Evolutionary conservation across 2,113 vertebrate genomes (phyloP), one percentile per base, ranked within the genome.

Genomic region (Ictalurus punctatus): DNA sequence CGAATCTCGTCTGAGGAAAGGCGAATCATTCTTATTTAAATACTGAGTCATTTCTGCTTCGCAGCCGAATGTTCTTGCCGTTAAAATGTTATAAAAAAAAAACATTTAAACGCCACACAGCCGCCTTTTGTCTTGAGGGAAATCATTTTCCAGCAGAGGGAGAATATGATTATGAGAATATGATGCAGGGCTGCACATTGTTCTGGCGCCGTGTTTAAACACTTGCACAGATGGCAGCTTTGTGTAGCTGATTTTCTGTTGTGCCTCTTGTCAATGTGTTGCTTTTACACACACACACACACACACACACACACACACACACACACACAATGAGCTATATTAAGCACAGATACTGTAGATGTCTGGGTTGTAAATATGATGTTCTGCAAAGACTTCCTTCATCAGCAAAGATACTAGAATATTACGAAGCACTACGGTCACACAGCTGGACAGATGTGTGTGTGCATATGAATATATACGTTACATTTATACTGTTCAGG

Each of bases 221-320:
- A 21, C 52, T 3, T 21, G 48, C 27, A 58, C 79, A 81, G 79
- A 81, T 81, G 79, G 79, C 52, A 19, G 52, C 79, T 81, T 81
- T 81, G 52, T 58, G 52, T 56, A 9, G 79, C 79, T 81, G 52
- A 81, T 81, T 81, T 81, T 81, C 79, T 81, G 79, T 81, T 3
- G 74, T 78, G 74, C 40, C 40, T 76, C 17, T 74, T 40, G 76
- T 79, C 25, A n/a, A 30, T 19, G 27, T 81, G 78, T 81, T 81
- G 78, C 52, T 34, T 81, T 81, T 81, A 30, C 79, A 81, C 52
- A 81, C 79, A 34, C 27, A 81, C 52, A 78, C 23, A 79, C 76
- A 79, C 48, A 79, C 44, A 52, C 76, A 52, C 76, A 79, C 40
- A 79, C 40, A 79, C 76, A n/a, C 44, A 79, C 44, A 79, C 76